These are phyloP conservation scores for Condylostylus longicornis DNA, from an alignment of 1,140 invertebrate genomes.

Conservation along the genomic window DNA sequence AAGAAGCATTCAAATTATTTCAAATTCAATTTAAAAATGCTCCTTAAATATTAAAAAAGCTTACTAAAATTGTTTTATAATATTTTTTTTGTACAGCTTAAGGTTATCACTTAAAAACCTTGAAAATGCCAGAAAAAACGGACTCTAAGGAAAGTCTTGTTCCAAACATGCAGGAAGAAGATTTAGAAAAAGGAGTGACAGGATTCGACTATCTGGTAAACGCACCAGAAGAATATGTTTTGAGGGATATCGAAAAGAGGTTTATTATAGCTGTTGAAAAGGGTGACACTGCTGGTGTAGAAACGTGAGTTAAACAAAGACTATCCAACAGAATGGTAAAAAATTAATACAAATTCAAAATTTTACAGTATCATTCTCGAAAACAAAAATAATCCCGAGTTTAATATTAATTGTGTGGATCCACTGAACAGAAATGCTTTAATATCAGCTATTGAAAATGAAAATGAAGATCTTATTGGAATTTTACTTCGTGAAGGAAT, in stretches of 20 bases:
- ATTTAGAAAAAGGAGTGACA: slow-evolving; percentile 18
- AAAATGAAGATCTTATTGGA: slow-evolving; percentile 84
- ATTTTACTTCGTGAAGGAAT: slow-evolving; percentile 57
- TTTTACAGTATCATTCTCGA: slow-evolving; percentile 45
- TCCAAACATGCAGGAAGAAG: slow-evolving; percentile 17
- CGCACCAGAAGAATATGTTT: slow-evolving; percentile 42
- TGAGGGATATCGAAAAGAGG: slow-evolving; percentile 66
- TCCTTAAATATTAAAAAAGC: too few species aligned
- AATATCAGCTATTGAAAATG: slow-evolving; percentile 88
- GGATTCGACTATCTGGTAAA: slow-evolving; percentile 21
- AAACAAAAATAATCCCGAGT: slow-evolving; percentile 43
- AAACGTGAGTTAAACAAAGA: slow-evolving; percentile 45
- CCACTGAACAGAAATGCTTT: slow-evolving; percentile 77
- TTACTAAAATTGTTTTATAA: too few species aligned
- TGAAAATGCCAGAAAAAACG: too few species aligned
- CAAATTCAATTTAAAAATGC: too few species aligned
- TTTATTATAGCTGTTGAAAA: slow-evolving; percentile 73
- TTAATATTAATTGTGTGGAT: slow-evolving; percentile 90
- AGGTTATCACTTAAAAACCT: too few species aligned
- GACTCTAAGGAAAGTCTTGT: too few species aligned
- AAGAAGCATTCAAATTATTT: too few species aligned
- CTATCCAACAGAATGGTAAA: too few species aligned
- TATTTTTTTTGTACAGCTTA: too few species aligned
- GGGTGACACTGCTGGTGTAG: slow-evolving; percentile 68
- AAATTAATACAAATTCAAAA: too few species aligned